Evolutionary conservation across 1,140 invertebrate genomes (phyloP).

Genomic region (Aphaenogaster ashmeadi): DNA sequence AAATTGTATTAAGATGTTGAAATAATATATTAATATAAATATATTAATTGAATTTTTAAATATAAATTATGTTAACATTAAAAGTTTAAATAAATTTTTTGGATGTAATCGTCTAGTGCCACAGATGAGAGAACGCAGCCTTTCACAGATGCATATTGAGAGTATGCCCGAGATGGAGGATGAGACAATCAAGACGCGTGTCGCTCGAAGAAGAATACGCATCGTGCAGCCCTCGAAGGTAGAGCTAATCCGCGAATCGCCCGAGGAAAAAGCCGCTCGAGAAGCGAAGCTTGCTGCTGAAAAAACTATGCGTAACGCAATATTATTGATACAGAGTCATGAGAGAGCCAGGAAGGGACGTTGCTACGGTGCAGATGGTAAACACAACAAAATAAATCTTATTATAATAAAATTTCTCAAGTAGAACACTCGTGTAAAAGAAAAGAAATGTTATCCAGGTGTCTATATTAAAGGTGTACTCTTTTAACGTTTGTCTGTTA

Average conservation of each 20-base stretch:
- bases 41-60: background rate
- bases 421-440: background rate
- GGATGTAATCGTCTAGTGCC: background rate
- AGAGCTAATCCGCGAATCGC: slow-evolving; percentile 32
- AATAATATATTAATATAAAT: background rate
- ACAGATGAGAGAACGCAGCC: background rate
- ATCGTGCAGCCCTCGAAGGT: background rate
- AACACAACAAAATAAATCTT: slow-evolving; percentile 39
- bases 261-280: slow-evolving; percentile 73
- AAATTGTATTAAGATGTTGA: background rate
- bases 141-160: background rate
- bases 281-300: slow-evolving; percentile 67
- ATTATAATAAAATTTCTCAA: background rate
- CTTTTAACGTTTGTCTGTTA: background rate
- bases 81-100: background rate
- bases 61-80: background rate
- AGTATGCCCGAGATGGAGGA: background rate
- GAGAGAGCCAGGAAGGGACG: slow-evolving; percentile 88
- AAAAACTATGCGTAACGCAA: slow-evolving; percentile 72
- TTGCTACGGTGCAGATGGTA: slow-evolving; percentile 75
- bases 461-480: background rate
- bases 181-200: background rate
- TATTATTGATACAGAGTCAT: slow-evolving; percentile 87
- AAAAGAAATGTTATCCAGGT: background rate
- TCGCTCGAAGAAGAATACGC: slow-evolving; percentile 33